Percentiles rank a stretch among this genome's conserved stretches.
These are phyloP conservation scores for Aphidoletes aphidimyza DNA, from an alignment of 2,888 invertebrate genomes.

Conservation along the genomic window DNA sequence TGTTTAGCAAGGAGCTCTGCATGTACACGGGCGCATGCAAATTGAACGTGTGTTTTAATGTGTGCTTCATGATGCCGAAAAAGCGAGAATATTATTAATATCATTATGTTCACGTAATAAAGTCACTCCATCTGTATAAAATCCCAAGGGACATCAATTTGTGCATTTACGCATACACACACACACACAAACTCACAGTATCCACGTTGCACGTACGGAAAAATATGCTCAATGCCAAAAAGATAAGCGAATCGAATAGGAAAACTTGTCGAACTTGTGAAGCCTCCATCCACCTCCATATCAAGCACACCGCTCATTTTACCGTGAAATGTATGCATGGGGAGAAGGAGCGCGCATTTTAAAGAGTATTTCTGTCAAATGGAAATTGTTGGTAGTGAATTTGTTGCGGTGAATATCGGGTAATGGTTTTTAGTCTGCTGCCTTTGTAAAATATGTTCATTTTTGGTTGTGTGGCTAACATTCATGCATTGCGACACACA, in stretches of 20 bases:
- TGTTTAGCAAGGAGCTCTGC: background rate
- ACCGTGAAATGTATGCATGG: background rate
- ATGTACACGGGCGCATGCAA: background rate
- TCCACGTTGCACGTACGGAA: background rate
- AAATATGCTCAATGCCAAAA: conserved; percentile 16
- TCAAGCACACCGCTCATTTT: background rate
- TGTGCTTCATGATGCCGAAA: conserved; percentile 34
- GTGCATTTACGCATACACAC: conserved; percentile 29
- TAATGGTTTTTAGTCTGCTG: conserved; percentile 54
- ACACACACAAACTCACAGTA: too few relatives aligned
- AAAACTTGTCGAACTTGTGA: background rate
- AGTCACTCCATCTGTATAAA: conserved; percentile 35
- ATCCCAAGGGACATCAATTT: conserved; percentile 35
- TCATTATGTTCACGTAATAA: conserved; percentile 49
- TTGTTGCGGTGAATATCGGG: conserved; percentile 52
- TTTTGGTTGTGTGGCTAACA: background rate
- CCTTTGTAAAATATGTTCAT: conserved; percentile 47
- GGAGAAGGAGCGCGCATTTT: background rate
- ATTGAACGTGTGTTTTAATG: conserved; percentile 42
- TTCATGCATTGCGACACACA: conserved; percentile 16
- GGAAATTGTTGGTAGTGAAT: conserved; percentile 51
- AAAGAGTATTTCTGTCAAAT: conserved; percentile 6
- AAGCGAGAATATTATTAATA: conserved; percentile 50
- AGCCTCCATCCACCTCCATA: background rate
- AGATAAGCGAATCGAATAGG: background rate